These are phyloP conservation scores for Caradrina clavipalpis DNA, from an alignment of 2,888 invertebrate genomes.

Conservation along the genomic window DNA sequence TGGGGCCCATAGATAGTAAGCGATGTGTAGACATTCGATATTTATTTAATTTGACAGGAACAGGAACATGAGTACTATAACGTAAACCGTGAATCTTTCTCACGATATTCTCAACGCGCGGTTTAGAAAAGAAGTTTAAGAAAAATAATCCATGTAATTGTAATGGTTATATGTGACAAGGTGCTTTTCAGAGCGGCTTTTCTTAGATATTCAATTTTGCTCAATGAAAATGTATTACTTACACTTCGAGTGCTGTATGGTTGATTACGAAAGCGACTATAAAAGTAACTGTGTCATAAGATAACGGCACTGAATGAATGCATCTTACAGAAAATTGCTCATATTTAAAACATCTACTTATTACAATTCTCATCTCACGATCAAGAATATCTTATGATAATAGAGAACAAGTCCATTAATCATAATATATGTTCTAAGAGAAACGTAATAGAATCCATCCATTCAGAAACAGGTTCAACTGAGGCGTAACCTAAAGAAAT, in stretches of 20 bases:
- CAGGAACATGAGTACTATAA: not conserved
- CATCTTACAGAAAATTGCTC: conserved; percentile 24
- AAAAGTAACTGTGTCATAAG: conserved; percentile 25
- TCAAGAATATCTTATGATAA: conserved; percentile 48
- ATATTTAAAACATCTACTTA: conserved; percentile 30
- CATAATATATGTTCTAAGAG: conserved; percentile 42
- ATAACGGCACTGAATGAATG: conserved; percentile 32
- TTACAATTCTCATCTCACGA: conserved; percentile 35
- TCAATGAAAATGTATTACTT: conserved; percentile 32
- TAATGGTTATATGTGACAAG: not conserved
- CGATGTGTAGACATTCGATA: too few species aligned
- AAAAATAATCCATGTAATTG: not conserved
- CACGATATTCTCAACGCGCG: not conserved
- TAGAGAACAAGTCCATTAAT: conserved; percentile 46
- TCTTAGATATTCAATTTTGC: conserved; percentile 24
- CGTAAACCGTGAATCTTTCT: not conserved
- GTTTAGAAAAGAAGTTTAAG: not conserved
- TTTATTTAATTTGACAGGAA: not conserved
- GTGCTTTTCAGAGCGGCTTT: conserved; percentile 7
- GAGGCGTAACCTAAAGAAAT: conserved; percentile 56
- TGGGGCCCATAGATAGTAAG: not conserved
- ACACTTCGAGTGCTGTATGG: conserved; percentile 29
- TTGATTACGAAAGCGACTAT: conserved; percentile 30
- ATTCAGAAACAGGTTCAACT: conserved; percentile 44
- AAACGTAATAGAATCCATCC: conserved; percentile 51